phyloP scores from a whole-genome alignment of 1,140 invertebrate genomes.

The Sarcophaga bullata region DNA sequence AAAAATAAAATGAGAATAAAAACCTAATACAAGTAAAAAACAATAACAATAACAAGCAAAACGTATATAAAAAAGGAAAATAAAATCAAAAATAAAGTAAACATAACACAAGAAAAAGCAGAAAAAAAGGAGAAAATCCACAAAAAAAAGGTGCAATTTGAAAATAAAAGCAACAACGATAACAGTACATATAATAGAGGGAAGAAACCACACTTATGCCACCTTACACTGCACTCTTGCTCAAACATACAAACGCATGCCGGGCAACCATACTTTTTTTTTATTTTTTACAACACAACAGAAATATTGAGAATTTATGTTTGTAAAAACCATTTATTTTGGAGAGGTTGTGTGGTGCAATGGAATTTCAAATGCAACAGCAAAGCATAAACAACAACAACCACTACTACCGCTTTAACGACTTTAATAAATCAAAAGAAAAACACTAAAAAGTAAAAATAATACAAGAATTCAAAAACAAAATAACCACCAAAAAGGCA shows the following conservation, averaged over 20 bases:
- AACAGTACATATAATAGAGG: background rate
- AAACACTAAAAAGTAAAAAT: slow-evolving; percentile 25
- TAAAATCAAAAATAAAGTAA: background rate
- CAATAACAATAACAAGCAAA: background rate
- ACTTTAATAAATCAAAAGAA: background rate
- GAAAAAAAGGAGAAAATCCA: slow-evolving; percentile 8
- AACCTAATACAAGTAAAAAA: background rate
- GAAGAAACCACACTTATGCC: background rate
- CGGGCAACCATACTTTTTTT: too few relatives aligned
- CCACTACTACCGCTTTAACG: background rate
- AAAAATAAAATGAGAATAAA: background rate
- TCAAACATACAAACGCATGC: too few relatives aligned
- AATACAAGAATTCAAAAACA: slow-evolving; percentile 13
- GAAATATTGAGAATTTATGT: background rate
- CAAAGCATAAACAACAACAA: background rate
- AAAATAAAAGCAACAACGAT: background rate
- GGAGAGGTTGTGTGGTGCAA: background rate
- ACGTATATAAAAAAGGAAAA: background rate
- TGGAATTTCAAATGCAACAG: slow-evolving; percentile 20
- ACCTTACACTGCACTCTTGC: background rate
- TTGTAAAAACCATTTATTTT: slow-evolving; percentile 12
- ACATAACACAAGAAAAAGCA: background rate
- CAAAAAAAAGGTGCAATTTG: slow-evolving; percentile 8
- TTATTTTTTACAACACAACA: background rate
- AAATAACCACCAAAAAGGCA: too few relatives aligned